Evolutionary conservation across 1,140 invertebrate genomes (phyloP).

Genomic region (Listronotus oregonensis): DNA sequence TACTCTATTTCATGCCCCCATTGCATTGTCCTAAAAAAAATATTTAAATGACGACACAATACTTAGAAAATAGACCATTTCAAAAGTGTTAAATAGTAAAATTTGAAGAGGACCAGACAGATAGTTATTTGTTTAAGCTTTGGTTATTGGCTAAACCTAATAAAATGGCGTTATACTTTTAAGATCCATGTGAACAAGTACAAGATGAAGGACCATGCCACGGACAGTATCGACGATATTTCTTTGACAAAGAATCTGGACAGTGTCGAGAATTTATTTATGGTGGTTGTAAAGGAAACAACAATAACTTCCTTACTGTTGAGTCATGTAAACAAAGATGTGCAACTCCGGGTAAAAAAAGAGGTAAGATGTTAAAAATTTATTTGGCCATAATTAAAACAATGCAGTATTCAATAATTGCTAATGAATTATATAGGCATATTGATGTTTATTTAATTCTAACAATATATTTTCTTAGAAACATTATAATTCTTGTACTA

Average conservation of each 20-base stretch:
- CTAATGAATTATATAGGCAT: background rate
- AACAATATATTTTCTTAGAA: too few relatives aligned
- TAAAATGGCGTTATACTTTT: constrained; percentile 21
- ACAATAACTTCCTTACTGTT: constrained; percentile 84
- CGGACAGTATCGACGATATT: constrained; percentile 83
- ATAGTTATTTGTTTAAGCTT: too few relatives aligned
- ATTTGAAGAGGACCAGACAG: too few relatives aligned
- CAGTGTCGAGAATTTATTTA: constrained; percentile 80
- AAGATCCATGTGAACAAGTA: constrained; percentile 80
- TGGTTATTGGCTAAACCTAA: constrained; percentile 6
- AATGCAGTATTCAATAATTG: background rate
- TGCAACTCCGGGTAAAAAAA: constrained; percentile 69
- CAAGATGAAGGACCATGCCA: constrained; percentile 81
- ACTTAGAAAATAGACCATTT: too few relatives aligned
- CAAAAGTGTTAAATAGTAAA: too few relatives aligned
- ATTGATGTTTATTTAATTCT: too few relatives aligned
- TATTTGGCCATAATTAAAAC: background rate
- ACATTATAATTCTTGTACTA: too few relatives aligned
- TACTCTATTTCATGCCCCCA: too few relatives aligned
- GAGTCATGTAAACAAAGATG: constrained; percentile 80
- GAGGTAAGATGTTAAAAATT: constrained; percentile 62
- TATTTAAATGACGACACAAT: too few relatives aligned
- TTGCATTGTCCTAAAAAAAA: too few relatives aligned
- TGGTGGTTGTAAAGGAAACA: constrained; percentile 89
- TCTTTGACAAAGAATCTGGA: constrained; percentile 73